Base-by-base conservation (phyloP, 2,888 invertebrate genomes). In the Philaethria dido region DNA sequence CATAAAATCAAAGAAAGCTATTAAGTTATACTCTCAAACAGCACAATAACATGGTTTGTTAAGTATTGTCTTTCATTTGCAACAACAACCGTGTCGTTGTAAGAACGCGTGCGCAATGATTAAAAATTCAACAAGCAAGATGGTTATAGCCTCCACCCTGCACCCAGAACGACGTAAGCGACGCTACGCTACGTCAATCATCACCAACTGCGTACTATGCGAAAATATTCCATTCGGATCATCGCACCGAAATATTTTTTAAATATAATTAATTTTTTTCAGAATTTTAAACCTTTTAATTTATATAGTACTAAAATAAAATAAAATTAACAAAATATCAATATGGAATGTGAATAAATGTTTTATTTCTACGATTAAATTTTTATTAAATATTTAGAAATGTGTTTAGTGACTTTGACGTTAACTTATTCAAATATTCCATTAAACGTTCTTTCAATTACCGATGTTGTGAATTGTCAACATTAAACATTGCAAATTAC, bases 41-140 rank as follows among this genome's bases (percentile, higher is more conserved):
- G 78, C 76, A 79, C 78, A 74, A 78, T 81, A 79, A 76, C 87
- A 88, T 87, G 78, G 78, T 86, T 80, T 74, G 69, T 25, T 66
- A 66, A 66, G 39, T 54, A 59, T 54, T 63, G 67, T 66, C 59
- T 69, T 64, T 61, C 64, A 42, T 63, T 62, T 42, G 45, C 50
- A 48, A 52, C 62, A 64, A 64, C 69, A 62, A 71, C 83, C 77
- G 74, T 71, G 68, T 70, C 69, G 69, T 69, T 69, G 69, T 70
- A 70, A 71, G 72, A 75, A 78, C 83, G 80, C 82, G 79, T 81
- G 79, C 80, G 80, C 78, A 88, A 83, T 87, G 85, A 82, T 69
- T 70, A 75, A 77, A 54, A 68, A 66, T 68, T 63, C 61, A 57
- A 62, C 64, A 66, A 68, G 52, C 62, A 62, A 59, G 64, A 64